These are phyloP conservation scores for Crocuta crocuta DNA, from an alignment of 2,113 vertebrate genomes.

Conservation along the genomic window DNA sequence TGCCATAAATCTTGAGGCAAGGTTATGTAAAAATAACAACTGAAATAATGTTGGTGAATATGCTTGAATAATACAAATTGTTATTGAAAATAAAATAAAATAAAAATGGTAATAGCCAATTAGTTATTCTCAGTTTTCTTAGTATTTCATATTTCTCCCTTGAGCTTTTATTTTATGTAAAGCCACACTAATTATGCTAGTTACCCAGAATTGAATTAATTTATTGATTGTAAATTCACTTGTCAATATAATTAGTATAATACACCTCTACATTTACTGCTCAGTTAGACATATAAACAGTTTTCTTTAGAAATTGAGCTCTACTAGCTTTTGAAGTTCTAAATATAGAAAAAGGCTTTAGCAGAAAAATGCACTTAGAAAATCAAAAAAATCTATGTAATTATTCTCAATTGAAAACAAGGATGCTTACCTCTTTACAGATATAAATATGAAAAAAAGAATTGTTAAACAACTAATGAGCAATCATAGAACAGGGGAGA, in stretches of 20 bases:
- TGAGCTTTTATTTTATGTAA: slow-evolving; percentile 28
- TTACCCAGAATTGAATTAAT: slow-evolving; percentile 30
- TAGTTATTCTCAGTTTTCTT: slow-evolving; percentile 29
- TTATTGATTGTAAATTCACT: slow-evolving; percentile 62
- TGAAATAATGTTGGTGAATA: background rate
- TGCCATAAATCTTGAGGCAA: background rate
- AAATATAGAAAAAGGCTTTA: slow-evolving; percentile 59
- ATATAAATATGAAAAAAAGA: background rate
- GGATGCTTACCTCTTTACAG: background rate
- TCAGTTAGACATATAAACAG: slow-evolving; percentile 40
- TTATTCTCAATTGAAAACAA: slow-evolving; percentile 11
- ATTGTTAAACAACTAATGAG: slow-evolving; percentile 6
- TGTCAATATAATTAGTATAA: slow-evolving; percentile 70
- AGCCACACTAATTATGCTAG: slow-evolving; percentile 37
- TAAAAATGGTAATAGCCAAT: slow-evolving; percentile 27
- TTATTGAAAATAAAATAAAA: slow-evolving; percentile 17
- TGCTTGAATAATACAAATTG: background rate
- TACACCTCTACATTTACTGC: slow-evolving; percentile 40
- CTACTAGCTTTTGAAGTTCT: slow-evolving; percentile 43
- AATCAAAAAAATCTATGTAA: slow-evolving; percentile 65
- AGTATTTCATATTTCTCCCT: background rate
- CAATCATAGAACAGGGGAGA: background rate
- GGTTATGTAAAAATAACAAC: background rate
- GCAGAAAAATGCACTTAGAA: slow-evolving; percentile 51
- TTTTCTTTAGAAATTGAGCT: slow-evolving; percentile 47